A percentile compares a stretch with the other conserved stretches of the same genome.
Conservation (phyloP, 2,113 vertebrate genomes). For the Hydropotes inermis region DNA sequence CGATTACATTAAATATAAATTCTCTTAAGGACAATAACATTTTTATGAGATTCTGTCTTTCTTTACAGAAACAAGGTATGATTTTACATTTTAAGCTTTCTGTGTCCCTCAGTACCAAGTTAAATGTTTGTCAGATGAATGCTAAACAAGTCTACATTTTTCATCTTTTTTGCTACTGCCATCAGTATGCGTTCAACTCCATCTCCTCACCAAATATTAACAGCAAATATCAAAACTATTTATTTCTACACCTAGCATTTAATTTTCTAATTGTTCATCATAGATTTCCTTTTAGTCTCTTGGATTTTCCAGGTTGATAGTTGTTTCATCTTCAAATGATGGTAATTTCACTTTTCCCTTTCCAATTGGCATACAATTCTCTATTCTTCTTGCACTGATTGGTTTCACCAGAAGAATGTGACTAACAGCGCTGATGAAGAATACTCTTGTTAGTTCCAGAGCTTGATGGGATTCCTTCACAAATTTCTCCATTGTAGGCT, state of each 20-base stretch:
- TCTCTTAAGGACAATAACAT: neutral
- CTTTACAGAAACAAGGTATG: neutral
- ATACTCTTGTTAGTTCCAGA: neutral
- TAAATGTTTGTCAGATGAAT: neutral
- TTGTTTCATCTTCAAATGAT: neutral
- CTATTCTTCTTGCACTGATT: neutral
- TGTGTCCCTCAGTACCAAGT: neutral
- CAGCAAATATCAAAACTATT: neutral
- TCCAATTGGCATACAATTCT: neutral
- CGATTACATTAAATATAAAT: neutral
- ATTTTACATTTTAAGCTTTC: neutral
- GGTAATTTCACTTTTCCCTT: neutral
- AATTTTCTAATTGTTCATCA: neutral
- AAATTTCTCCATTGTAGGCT: neutral
- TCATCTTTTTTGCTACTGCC: neutral
- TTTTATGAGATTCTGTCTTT: neutral
- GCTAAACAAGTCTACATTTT: neutral
- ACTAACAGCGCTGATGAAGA: neutral
- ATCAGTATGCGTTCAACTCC: neutral
- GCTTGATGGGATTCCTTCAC: neutral
- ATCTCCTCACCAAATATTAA: neutral
- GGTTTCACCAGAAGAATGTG: neutral
- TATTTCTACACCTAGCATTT: neutral
- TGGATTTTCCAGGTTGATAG: neutral
- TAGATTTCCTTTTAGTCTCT: neutral